A percentile compares a stretch with the other conserved stretches of the same genome.
Conservation (phyloP, 1,140 invertebrate species). For the Drosophila navojoa region DNA sequence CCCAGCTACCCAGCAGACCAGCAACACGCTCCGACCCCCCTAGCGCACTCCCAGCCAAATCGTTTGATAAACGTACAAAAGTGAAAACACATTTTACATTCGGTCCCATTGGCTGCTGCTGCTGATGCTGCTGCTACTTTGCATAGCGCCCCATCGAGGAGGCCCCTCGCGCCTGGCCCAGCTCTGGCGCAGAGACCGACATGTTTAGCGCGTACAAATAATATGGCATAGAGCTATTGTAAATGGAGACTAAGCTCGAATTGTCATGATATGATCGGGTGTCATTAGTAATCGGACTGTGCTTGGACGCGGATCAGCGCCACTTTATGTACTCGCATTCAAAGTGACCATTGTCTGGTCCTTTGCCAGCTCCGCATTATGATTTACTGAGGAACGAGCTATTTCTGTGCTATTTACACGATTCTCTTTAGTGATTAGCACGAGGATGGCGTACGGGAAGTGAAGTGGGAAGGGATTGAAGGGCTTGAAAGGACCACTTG, state of each 20-base stretch:
- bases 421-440: too few relatives aligned
- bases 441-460: too few relatives aligned
- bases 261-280: conserved; percentile 50
- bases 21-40: conserved; percentile 1
- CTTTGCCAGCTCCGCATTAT: conserved; percentile 11
- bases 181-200: too few relatives aligned
- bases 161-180: not conserved
- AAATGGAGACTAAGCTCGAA: conserved; percentile 35
- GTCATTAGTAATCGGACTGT: conserved; percentile 42
- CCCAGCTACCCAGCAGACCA: not conserved
- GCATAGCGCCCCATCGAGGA: conserved; percentile 11
- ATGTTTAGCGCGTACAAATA: not conserved
- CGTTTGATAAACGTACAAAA: conserved; percentile 74
- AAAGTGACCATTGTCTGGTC: conserved; percentile 1
- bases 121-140: conserved; percentile 31
- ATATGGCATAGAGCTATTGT: conserved; percentile 26
- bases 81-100: conserved; percentile 75
- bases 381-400: conserved; percentile 5
- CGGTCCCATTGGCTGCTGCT: conserved; percentile 24
- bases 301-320: conserved; percentile 12
- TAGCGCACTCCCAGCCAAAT: conserved; percentile 26
- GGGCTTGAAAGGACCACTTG: too few relatives aligned
- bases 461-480: too few relatives aligned
- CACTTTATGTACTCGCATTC: not conserved
- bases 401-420: not conserved